Evolutionary conservation across 1,140 invertebrate species (phyloP).

Genomic region (Lordiphosa clarofinis): DNA sequence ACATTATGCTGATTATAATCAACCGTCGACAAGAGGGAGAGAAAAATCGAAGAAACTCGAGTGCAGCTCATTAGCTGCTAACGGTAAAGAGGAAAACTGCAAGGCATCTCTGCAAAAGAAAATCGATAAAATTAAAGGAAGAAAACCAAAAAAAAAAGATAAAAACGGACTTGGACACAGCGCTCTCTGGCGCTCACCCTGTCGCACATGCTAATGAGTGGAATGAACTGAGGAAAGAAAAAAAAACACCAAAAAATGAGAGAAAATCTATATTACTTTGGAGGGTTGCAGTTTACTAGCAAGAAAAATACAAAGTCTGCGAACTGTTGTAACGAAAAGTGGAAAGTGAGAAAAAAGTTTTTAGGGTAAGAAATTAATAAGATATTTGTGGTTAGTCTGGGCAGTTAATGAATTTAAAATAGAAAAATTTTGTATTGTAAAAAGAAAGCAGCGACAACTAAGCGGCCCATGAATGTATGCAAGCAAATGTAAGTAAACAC

Average conservation of each 20-base stretch:
- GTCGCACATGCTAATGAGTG: slow-evolving; percentile 62
- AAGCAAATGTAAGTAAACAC: too few species aligned
- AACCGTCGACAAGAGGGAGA: slow-evolving; percentile 4
- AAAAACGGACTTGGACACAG: slow-evolving; percentile 7
- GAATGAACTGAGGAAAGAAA: slow-evolving; percentile 57
- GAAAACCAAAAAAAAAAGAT: slow-evolving; percentile 6
- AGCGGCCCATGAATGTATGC: too few species aligned
- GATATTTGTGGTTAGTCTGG: slow-evolving; percentile 3
- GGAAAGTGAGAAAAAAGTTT: slow-evolving; percentile 2
- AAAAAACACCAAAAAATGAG: slow-evolving; percentile 21
- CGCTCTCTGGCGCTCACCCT: slow-evolving; percentile 1
- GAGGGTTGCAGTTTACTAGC: slow-evolving; percentile 29
- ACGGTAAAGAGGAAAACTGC: slow-evolving; percentile 38
- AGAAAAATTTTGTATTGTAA: too few species aligned
- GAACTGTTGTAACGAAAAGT: not conserved
- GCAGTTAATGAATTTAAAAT: not conserved
- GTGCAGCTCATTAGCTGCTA: slow-evolving; percentile 62
- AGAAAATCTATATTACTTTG: slow-evolving; percentile 22
- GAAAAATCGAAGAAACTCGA: slow-evolving; percentile 29
- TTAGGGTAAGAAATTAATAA: slow-evolving; percentile 18
- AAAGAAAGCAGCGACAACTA: too few species aligned
- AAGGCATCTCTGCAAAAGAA: slow-evolving; percentile 24
- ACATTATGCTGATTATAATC: slow-evolving; percentile 77
- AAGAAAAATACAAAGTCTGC: not conserved
- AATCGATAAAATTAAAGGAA: slow-evolving; percentile 76